Base-by-base conservation (phyloP, 1,140 invertebrate genomes). In the Sminthurides bifidus region DNA sequence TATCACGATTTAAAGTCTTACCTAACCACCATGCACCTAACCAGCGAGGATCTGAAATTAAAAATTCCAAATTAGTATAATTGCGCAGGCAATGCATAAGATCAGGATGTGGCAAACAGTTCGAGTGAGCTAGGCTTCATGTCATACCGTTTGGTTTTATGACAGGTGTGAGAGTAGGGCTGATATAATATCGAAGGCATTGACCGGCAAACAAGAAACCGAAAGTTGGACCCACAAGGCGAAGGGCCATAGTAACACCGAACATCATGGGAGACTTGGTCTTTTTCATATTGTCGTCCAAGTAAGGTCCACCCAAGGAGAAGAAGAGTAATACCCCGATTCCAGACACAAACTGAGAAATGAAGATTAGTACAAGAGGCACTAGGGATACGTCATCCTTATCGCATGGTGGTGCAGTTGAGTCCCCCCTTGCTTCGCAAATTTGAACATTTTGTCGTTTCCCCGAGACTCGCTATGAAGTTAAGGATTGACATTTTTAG, bases 21-120 rank as follows among this genome's bases (percentile, higher is more conserved):
- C 70, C 71, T 29, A 85, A 62, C 83, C 83, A 86, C 83, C 83
- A 86, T n/a, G 83, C 83, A 2, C 83, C 83, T 15, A 85, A 66
- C 83, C 83, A 86, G 59, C 82, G 73, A 1, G 83, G 83, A 72
- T 86, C 82, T 61, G 76, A 72, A 48, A 73, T 79, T n/a, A 72
- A 41, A 8, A 41, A 12, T 41, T 41, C 21, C 6, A 5, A 17
- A 17, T 8, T n/a, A n/a, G n/a, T n/a, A n/a, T n/a, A n/a, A n/a
- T n/a, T n/a, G n/a, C n/a, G n/a, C n/a, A n/a, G n/a, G n/a, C n/a
- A n/a, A n/a, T n/a, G n/a, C n/a, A n/a, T n/a, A n/a, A n/a, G n/a
- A n/a, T n/a, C n/a, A n/a, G n/a, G n/a, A n/a, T n/a, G 5, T 46
- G 44, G 33, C 10, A n/a, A 35, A 17, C 6, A 5, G 21, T 17